Base-by-base conservation (phyloP, 1,140 invertebrate genomes). In the Trichonephila inaurata region DNA sequence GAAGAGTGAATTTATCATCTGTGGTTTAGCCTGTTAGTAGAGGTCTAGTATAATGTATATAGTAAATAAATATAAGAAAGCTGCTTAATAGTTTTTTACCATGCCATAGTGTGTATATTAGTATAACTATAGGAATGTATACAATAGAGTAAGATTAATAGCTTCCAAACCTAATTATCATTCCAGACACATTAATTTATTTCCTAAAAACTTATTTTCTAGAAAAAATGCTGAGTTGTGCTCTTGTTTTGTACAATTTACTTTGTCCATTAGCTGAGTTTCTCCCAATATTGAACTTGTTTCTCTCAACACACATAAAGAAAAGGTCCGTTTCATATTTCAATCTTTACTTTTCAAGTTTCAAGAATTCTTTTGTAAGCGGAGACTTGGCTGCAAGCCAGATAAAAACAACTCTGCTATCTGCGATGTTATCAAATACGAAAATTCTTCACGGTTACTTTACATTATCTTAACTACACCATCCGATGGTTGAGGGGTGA, bases 211-310 rank as follows among this genome's bases (percentile, higher is more conserved):
- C 51, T 10, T 62, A 62, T 62, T 62, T 19, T 62, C 19, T 51
- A 51, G 44, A 51, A 51, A 51, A 51, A 51, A 51, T 10, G 10
- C 10, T 12, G 10, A 51, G 51, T 51, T 51, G n/a, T n/a, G 51
- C 51, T 77, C 33, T 77, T 77, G 28, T 12, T 33, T 24, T 33
- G 72, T 33, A 77, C 33, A 77, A 77, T 77, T 77, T 40, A 77
- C 33, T 33, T 77, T 19, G 24, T 33, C 72, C 72, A 77, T 77
- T 77, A 77, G 33, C 24, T 24, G 33, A 5, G 33, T 18, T 33
- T 33, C 72, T 40, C 28, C 62, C 72, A 77, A 77, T 77, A 77
- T 77, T 77, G 72, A 77, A 77, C 24, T 77, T 77, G 72, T 77
- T 77, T 33, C 18, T 16, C 16, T 16, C 16, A 16, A 24, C 10